Conservation (phyloP, 2,888 invertebrate genomes). For the Adineta ricciae region DNA sequence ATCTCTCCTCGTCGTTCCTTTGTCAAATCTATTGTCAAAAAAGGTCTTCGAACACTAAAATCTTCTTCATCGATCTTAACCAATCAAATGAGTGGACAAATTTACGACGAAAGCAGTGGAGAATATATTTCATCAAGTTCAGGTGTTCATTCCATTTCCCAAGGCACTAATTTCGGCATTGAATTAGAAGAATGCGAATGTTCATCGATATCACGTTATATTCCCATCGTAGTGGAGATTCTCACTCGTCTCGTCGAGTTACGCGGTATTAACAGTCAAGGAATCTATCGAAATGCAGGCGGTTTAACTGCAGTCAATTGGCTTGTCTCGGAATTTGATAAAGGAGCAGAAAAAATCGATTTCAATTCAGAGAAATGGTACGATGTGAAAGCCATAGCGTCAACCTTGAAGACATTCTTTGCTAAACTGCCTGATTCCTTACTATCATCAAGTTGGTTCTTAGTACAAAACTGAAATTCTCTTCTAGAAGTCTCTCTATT, state of each 20-base stretch:
- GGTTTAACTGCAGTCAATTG: constrained; percentile 23
- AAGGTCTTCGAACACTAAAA: constrained; percentile 12
- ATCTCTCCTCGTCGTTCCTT: not conserved
- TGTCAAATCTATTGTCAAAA: constrained; percentile 1
- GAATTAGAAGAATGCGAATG: constrained; percentile 31
- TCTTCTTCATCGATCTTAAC: not conserved
- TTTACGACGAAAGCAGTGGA: constrained; percentile 8
- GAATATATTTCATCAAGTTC: not conserved
- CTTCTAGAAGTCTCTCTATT: not conserved
- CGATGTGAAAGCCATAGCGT: constrained; percentile 31
- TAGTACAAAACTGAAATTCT: constrained; percentile 61
- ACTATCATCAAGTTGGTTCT: constrained; percentile 14
- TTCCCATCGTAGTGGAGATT: constrained; percentile 31
- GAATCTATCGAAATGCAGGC: constrained; percentile 31
- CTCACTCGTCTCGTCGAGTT: constrained; percentile 25
- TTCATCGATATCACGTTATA: constrained; percentile 20
- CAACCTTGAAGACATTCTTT: constrained; percentile 30
- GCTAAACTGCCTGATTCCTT: constrained; percentile 31
- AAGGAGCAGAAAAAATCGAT: constrained; percentile 25
- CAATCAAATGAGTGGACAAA: constrained; percentile 24
- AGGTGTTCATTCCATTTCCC: not conserved
- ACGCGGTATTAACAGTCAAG: constrained; percentile 21
- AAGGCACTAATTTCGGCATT: constrained; percentile 27
- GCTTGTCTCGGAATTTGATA: constrained; percentile 22
- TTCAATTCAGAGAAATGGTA: constrained; percentile 30